Conservation (phyloP, 2,113 vertebrate genomes). For the Probosciger aterrimus region DNA sequence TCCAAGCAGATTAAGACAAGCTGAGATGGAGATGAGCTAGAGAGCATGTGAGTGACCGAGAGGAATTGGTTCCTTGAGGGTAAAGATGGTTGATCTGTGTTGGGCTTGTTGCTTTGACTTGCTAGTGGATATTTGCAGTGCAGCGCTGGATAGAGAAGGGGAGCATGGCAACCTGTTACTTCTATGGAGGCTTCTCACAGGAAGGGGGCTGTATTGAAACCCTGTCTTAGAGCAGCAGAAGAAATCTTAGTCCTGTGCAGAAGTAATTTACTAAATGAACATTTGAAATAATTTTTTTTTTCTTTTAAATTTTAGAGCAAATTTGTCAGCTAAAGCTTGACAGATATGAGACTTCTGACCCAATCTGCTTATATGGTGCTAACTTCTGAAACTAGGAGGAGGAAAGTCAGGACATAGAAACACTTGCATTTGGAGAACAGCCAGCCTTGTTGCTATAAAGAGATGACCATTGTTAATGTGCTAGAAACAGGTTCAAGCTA, state of each 20-base stretch:
- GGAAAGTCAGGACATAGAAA: background rate
- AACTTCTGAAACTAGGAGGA: background rate
- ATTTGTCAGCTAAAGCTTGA: background rate
- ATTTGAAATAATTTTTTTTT: background rate
- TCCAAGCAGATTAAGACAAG: slow-evolving; percentile 14
- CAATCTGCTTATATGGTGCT: background rate
- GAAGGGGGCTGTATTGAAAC: background rate
- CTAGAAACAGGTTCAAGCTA: background rate
- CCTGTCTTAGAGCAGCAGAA: accelerated
- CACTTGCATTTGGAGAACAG: background rate
- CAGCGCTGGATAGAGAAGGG: background rate
- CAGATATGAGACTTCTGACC: background rate
- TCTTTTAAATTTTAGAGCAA: background rate
- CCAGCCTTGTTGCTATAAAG: background rate
- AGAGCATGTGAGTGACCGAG: accelerated
- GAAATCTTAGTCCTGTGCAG: background rate
- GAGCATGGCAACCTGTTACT: background rate
- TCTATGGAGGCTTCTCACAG: background rate
- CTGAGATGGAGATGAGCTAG: background rate
- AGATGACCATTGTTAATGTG: background rate
- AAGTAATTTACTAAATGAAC: background rate
- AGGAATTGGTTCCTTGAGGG: background rate
- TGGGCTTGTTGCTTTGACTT: background rate
- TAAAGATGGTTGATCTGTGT: background rate
- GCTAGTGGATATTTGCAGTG: background rate